Evolutionary conservation across 1,140 invertebrate species (phyloP), one percentile per base, ranked within the genome.

Genomic region (Acromyrmex charruanus): DNA sequence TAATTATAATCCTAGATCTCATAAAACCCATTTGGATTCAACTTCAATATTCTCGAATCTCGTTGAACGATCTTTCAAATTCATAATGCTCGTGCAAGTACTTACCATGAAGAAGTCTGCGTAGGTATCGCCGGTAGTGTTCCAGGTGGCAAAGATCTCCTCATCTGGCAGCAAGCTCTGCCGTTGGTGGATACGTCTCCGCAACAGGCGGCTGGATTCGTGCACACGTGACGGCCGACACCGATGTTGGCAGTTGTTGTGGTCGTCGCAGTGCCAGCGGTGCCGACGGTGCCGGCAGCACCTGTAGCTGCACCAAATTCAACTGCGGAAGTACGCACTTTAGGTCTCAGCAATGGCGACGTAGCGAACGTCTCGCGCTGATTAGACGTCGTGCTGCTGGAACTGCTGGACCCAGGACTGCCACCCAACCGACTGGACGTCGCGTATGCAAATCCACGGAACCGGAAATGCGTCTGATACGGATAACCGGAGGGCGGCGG

Each of bases 101-200:
- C 96, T 97, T 90, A 97, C 97, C 97, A 97, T 14, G 94, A 96
- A 92, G 94, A 96, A 51, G 80, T 75, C 94, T 93, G 96, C 92
- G 90, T 95, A 89, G 96, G 92, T 95, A 96, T 93, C 92, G 95
- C 87, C 87, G 96, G 94, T 93, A 96, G 61, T 90, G 96, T 86
- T 91, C 96, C 94, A 92, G 95, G 96, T 93, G 91, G 95, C 31
- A 95, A 25, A 2, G 94, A 95, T 65, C 94, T 92, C 92, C 94
- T 95, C 92, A 95, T 95, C 93, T 93, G 86, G 79, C 94, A 95
- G 94, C 93, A 96, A 92, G 87, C 88, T 51, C 91, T 87, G 0
- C 58, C 74, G 14, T 58, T 88, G 9, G 39, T 55, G 2, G 89
- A 59, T 1, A 94, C 69, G 44, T 95, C 95, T 58, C 90, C 86